phyloP scores from a whole-genome alignment of 2,797 vertebrate genomes.

The Simalia tracyae region DNA sequence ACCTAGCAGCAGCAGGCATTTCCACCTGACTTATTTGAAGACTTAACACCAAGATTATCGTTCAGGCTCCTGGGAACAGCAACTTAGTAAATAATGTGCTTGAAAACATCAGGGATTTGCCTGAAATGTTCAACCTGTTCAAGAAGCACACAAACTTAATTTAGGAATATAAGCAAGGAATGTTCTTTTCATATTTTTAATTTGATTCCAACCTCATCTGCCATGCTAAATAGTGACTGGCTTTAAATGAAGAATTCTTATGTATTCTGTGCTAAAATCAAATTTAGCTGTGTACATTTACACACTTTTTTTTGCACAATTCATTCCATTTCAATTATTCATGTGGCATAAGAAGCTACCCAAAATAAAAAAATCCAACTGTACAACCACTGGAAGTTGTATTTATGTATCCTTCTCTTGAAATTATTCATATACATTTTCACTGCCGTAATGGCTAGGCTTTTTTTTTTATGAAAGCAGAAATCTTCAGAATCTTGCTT shows the following conservation, averaged over 20 bases:
- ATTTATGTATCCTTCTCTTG: neutral
- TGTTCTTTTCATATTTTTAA: neutral
- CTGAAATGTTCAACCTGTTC: neutral
- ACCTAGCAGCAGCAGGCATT: neutral
- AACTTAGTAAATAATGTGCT: neutral
- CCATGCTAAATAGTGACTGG: neutral
- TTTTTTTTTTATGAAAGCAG: neutral
- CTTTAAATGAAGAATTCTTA: neutral
- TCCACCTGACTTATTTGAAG: neutral
- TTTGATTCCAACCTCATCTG: neutral
- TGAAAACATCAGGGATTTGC: neutral
- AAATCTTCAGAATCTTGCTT: neutral
- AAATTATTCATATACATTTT: neutral
- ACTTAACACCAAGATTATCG: neutral
- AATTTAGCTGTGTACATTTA: neutral
- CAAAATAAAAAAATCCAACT: neutral
- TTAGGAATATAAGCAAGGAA: neutral
- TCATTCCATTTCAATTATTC: neutral
- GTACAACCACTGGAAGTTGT: neutral
- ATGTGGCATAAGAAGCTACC: neutral
- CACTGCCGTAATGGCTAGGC: neutral
- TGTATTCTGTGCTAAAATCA: neutral
- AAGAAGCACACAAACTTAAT: neutral
- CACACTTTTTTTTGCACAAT: neutral
- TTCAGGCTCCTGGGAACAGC: neutral